phyloP scores from a whole-genome alignment of 2,113 vertebrate species.

The Puma concolor region DNA sequence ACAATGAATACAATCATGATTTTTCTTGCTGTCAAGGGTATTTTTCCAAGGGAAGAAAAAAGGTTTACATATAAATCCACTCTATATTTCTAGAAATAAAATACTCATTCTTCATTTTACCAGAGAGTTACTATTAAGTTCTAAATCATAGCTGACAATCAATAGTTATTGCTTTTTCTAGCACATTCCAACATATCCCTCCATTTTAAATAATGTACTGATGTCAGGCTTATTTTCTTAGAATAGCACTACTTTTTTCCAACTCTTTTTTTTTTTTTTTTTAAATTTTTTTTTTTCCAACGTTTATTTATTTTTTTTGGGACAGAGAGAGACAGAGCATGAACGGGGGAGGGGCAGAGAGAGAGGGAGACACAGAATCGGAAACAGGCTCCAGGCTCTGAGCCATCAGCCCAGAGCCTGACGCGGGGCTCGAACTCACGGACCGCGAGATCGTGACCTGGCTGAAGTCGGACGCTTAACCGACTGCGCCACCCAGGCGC shows the following conservation, averaged over 20 bases:
- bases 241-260: not conserved
- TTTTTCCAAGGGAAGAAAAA: not conserved
- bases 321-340: too few species aligned
- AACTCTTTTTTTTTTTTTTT: too few species aligned
- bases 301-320: too few species aligned
- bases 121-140: not conserved
- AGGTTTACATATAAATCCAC: not conserved
- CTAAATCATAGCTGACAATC: not conserved
- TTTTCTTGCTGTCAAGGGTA: not conserved
- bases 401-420: too few species aligned
- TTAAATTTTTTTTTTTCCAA: too few species aligned
- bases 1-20: not conserved
- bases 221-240: not conserved
- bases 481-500: too few species aligned
- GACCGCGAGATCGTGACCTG: too few species aligned
- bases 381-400: too few species aligned
- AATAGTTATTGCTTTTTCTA: not conserved
- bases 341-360: too few species aligned
- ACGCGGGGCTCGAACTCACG: too few species aligned
- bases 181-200: not conserved
- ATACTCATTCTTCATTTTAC: not conserved
- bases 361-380: too few species aligned
- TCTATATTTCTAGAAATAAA: not conserved
- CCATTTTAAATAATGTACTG: not conserved
- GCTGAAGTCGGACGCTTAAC: too few species aligned